These are phyloP conservation scores for Baryphthengus martii DNA, from an alignment of 2,113 vertebrate species.

Conservation along the genomic window DNA sequence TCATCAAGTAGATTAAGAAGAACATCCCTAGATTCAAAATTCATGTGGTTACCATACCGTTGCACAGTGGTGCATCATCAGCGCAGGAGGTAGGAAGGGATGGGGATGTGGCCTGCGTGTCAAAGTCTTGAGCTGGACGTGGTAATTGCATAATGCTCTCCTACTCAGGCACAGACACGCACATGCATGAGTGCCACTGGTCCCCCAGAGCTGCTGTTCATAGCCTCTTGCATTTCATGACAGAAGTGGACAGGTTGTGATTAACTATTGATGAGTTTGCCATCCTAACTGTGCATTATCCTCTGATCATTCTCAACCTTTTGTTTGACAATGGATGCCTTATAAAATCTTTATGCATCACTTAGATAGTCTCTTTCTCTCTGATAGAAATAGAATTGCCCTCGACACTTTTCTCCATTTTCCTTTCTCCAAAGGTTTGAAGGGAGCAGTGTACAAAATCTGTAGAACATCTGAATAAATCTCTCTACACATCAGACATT, in stretches of 20 bases:
- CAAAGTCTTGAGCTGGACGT: background rate
- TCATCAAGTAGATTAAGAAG: background rate
- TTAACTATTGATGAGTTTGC: conserved; percentile 66
- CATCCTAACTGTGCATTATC: conserved; percentile 62
- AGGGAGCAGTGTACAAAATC: background rate
- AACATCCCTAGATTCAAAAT: background rate
- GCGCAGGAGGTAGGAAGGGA: too few relatives aligned
- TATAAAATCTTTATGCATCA: conserved; percentile 84
- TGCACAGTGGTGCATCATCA: background rate
- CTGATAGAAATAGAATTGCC: conserved; percentile 63
- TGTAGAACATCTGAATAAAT: conserved; percentile 32
- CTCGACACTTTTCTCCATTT: conserved; percentile 47
- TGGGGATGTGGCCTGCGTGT: rapidly evolving
- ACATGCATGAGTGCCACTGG: background rate
- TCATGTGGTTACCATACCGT: rapidly evolving
- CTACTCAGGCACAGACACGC: background rate
- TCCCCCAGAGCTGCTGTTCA: background rate
- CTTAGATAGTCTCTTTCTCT: conserved; percentile 61
- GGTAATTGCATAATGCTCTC: background rate
- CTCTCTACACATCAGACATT: background rate
- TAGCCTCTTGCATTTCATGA: background rate
- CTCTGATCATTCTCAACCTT: conserved; percentile 52
- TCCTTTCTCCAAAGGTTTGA: conserved; percentile 21
- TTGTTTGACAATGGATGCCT: conserved; percentile 71
- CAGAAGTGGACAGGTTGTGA: conserved; percentile 53